Evolutionary conservation across 2,888 invertebrate genomes (phyloP), one percentile per base, ranked within the genome.

Genomic region (Pseudoips prasinana): DNA sequence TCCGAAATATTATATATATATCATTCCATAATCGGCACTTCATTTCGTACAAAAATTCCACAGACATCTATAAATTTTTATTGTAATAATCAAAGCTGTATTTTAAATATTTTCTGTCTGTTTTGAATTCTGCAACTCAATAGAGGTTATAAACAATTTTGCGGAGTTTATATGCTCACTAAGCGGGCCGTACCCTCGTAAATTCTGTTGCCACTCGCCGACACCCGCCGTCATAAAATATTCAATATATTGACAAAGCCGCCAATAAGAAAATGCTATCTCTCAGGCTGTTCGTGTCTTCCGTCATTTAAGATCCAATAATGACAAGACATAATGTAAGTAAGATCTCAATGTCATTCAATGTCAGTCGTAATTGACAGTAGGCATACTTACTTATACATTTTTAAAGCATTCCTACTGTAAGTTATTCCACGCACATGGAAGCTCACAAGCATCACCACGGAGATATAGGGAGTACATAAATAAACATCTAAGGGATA

Each of bases 211-310:
- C 46, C 41, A 44, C 50, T 50, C 54, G 47, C 59, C 59, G 60
- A 67, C 66, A 71, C 62, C 48, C 46, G 32, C 11, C 33, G 56
- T 53, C 54, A 60, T 74, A 70, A 74, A 71, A 68, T 71, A 65
- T 70, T 59, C 53, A 69, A 70, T 68, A 72, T 70, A 72, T 71
- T 54, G 64, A 63, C 58, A 56, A 46, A 58, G 43, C 54, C 42
- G 41, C 39, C 51, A 58, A 55, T 52, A 47, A 59, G 27, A 14
- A 14, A 5, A 14, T 14, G 5, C 14, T 14, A 14, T 5, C 14
- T 14, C 14, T 14, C 3, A 14, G 14, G 10, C 23, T 19, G 20
- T 29, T 19, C 41, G 43, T 38, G 35, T 45, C 42, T 52, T 40
- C 29, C 32, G 39, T 50, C 31, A 38, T 51, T 45, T 33, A 39